These are phyloP conservation scores for Paradoxurus hermaphroditus DNA, from an alignment of 2,113 vertebrate genomes.

Conservation along the genomic window DNA sequence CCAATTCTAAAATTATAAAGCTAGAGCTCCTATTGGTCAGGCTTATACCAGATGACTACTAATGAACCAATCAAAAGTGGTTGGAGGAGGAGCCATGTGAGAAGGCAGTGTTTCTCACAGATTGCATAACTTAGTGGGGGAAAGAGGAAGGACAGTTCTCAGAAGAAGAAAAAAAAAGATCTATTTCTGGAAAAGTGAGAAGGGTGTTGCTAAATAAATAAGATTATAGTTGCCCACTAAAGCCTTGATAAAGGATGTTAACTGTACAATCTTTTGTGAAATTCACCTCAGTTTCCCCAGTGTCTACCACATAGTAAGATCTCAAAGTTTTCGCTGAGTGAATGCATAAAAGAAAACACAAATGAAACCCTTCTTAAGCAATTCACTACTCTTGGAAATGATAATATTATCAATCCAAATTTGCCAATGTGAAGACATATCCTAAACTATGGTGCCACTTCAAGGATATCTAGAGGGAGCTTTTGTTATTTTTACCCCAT, in stretches of 20 bases:
- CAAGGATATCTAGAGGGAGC: neutral
- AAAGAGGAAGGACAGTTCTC: neutral
- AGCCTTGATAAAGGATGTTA: neutral
- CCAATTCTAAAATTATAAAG: neutral
- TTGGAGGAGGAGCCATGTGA: too few relatives aligned
- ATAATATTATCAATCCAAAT: neutral
- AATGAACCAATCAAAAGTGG: neutral
- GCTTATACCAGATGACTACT: neutral
- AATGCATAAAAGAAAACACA: neutral
- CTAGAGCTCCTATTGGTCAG: neutral
- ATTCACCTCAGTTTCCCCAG: slow-evolving; percentile 7
- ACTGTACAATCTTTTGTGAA: neutral
- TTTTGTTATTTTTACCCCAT: neutral
- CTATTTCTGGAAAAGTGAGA: neutral
- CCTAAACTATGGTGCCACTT: neutral
- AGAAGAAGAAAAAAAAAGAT: neutral
- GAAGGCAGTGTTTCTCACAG: neutral
- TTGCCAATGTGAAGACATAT: neutral
- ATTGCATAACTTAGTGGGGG: neutral
- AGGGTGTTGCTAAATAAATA: neutral
- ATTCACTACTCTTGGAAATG: neutral
- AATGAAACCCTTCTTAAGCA: neutral
- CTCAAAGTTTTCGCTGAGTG: neutral
- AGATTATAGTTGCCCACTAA: neutral
- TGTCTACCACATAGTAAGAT: neutral